Conservation (phyloP, 2,888 invertebrate species). For the Volucella bombylans region DNA sequence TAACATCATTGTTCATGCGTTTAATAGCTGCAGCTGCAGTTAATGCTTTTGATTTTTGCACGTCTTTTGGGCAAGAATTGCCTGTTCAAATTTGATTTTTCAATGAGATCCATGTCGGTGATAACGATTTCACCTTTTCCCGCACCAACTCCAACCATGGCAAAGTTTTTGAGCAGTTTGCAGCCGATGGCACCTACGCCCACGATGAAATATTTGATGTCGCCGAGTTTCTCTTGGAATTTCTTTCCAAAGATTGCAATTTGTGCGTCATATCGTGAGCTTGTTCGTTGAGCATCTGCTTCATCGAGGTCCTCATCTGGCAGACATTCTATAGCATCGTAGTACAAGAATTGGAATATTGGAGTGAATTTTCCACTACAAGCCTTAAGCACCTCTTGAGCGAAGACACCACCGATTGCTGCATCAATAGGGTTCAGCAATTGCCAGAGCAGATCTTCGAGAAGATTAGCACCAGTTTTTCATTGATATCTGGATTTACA, state of each 20-base stretch:
- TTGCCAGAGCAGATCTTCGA: slow-evolving; percentile 90
- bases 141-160: slow-evolving; percentile 97
- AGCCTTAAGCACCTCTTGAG: slow-evolving; percentile 99
- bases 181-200: slow-evolving; percentile 97
- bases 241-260: slow-evolving; percentile 95
- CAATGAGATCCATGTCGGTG: slow-evolving; percentile 99
- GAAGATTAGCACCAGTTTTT: slow-evolving; percentile 85
- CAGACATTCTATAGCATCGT: slow-evolving; percentile 97
- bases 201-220: slow-evolving; percentile 86
- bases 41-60: slow-evolving; percentile 94
- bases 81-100: slow-evolving; percentile 98
- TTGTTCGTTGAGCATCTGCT: slow-evolving; percentile 88
- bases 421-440: slow-evolving; percentile 95
- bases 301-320: slow-evolving; percentile 89
- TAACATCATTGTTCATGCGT: slow-evolving; percentile 91
- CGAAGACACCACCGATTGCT: slow-evolving; percentile 96
- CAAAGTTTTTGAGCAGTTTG: slow-evolving; percentile 98
- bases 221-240: slow-evolving; percentile 93
- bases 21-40: slow-evolving; percentile 94
- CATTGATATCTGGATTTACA: slow-evolving; percentile 85
- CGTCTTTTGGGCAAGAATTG: slow-evolving; percentile 98
- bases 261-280: slow-evolving; percentile 93
- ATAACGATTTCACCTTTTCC: slow-evolving; percentile 89
- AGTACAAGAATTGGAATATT: slow-evolving; percentile 96
- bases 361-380: slow-evolving; percentile 98